These are phyloP conservation scores for Drosophila seguyi DNA, from an alignment of 1,140 invertebrate species.

Conservation along the genomic window DNA sequence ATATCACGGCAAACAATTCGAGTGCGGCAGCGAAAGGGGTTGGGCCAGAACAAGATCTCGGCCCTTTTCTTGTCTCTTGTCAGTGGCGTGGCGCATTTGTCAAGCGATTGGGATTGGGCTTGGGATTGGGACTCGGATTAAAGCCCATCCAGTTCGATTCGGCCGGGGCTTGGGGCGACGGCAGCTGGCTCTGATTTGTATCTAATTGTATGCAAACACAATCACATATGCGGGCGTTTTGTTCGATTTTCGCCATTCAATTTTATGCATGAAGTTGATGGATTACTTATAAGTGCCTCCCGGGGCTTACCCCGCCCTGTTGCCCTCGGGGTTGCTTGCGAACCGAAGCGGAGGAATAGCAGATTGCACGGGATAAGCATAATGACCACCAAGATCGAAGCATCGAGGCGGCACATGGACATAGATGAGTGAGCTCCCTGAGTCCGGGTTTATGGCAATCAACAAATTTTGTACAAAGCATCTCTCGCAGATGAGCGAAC, in stretches of 20 bases:
- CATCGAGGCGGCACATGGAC: not conserved
- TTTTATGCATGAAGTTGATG: constrained; percentile 79
- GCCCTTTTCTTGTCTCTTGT: constrained; percentile 80
- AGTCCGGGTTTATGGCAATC: not conserved
- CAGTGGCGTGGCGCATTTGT: constrained; percentile 64
- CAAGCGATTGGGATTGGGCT: constrained; percentile 66
- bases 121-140: constrained; percentile 32
- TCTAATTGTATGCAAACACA: constrained; percentile 82
- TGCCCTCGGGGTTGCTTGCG: constrained; percentile 7
- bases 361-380: constrained; percentile 44
- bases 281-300: constrained; percentile 68
- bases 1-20: constrained; percentile 27
- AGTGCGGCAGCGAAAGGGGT: constrained; percentile 1
- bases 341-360: constrained; percentile 37
- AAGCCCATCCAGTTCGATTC: constrained; percentile 5
- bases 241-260: constrained; percentile 71
- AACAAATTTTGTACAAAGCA: not conserved
- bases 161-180: constrained; percentile 1
- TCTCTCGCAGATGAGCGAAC: not conserved
- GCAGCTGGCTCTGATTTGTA: constrained; percentile 80
- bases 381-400: constrained; percentile 33
- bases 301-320: constrained; percentile 12
- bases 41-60: constrained; percentile 48
- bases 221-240: constrained; percentile 72
- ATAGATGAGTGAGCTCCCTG: constrained; percentile 4